Evolutionary conservation across 2,113 vertebrate species (phyloP), one percentile per base, ranked within the genome.

Genomic region (Mirza zaza): DNA sequence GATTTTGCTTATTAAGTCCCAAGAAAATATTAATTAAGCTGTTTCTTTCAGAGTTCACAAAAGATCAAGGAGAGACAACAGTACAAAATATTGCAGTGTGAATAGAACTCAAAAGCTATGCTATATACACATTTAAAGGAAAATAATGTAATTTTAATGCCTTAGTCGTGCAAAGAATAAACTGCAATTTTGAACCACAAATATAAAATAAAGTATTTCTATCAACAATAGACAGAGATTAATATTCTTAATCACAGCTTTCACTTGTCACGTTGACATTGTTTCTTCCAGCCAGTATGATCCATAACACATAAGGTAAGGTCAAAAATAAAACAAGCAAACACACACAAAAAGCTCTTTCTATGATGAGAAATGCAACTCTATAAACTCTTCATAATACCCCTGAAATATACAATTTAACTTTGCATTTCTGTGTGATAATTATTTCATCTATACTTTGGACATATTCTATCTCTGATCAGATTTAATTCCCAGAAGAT

Each of bases 11-110:
- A 76, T 45, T 84, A 94, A 84, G 34, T 76, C 75, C 52, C 80
- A 50, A 52, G 80, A 90, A 80, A 90, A 87, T 20, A 10, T 84
- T 92, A 91, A 84, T 82, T 71, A 89, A 92, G 21, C n/a, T 73
- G 39, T 84, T 94, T 91, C 48, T 76, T 89, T 92, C 71, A 84
- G 14, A 92, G 29, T 81, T 92, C 71, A 67, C 9, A 80, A 55
- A 94, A 94, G 88, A 59, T n/a, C 52, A 27, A 61, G 55, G n/a
- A 71, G 36, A 68, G 23, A 82, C 81, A 32, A 83, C 18, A 76
- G 48, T 52, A 34, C 7, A 84, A 80, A 73, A n/a, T 52, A 59
- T 2, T n/a, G 6, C 23, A 79, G 0, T 13, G 4, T 71, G 15
- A 34, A 29, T 85, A 10, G 23, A 15, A 81, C 8, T 88, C 61